phyloP scores from a whole-genome alignment of 2,797 vertebrate genomes.

The Enteromius radiatus region DNA sequence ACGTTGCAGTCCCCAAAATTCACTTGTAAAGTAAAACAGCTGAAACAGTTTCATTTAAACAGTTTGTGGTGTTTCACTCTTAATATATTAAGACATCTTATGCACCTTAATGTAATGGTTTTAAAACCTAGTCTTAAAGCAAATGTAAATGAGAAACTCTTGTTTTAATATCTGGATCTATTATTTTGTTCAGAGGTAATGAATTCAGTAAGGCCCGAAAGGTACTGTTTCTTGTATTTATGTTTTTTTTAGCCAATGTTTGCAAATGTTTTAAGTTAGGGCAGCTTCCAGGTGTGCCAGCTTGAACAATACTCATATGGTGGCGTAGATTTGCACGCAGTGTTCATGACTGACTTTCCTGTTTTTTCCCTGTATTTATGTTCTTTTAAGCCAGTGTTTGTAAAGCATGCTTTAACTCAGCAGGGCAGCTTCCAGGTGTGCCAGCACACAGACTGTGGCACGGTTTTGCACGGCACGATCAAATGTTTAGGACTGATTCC shows the following conservation, averaged over 20 bases:
- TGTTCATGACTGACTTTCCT: constrained; percentile 12
- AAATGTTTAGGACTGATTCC: background rate
- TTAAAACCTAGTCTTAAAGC: background rate
- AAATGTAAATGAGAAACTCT: background rate
- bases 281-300: constrained; percentile 32
- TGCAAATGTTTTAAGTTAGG: constrained; percentile 36
- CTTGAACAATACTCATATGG: constrained; percentile 18
- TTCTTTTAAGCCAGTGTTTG: constrained; percentile 25
- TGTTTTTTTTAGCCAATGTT: constrained; percentile 22
- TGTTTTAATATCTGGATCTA: background rate
- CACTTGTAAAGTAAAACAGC: background rate
- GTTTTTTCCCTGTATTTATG: constrained; percentile 18
- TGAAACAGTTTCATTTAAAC: background rate
- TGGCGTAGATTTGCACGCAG: constrained; percentile 23
- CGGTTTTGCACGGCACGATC: background rate
- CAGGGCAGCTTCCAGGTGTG: constrained; percentile 25
- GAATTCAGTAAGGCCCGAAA: background rate
- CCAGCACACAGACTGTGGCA: background rate
- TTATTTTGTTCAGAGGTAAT: constrained; percentile 19
- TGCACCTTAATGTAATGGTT: background rate
- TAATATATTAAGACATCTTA: background rate
- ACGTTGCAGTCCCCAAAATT: background rate
- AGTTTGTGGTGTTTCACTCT: background rate
- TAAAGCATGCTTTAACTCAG: constrained; percentile 28
- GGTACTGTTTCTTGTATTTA: constrained; percentile 10